Conservation (phyloP, 2,888 invertebrate genomes). For the Aspidiotus rigidus region DNA sequence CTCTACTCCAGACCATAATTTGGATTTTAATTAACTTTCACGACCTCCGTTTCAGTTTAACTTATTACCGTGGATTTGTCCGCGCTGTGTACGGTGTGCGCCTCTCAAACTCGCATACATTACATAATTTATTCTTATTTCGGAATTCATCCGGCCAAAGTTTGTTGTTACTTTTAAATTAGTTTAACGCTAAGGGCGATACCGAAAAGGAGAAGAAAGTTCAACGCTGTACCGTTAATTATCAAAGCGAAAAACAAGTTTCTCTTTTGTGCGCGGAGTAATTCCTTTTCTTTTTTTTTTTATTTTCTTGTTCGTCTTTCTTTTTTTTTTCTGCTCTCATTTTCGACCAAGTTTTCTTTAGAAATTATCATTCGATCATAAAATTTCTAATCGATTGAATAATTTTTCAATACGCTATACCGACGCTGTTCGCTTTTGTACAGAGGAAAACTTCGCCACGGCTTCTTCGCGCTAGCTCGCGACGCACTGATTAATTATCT, state of each 20-base stretch:
- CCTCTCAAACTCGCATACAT: constrained; percentile 13
- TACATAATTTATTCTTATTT: constrained; percentile 19
- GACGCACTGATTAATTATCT: neutral
- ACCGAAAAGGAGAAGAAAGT: neutral
- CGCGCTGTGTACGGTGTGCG: neutral
- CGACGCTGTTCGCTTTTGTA: neutral
- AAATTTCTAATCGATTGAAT: too few species aligned
- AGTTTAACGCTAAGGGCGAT: neutral
- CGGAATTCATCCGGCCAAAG: constrained; percentile 11
- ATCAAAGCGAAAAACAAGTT: constrained; percentile 5
- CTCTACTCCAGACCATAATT: neutral
- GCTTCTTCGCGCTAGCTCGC: neutral
- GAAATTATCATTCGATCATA: too few species aligned
- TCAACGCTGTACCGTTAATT: constrained; percentile 8
- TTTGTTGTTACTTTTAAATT: constrained; percentile 18
- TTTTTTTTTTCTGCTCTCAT: neutral
- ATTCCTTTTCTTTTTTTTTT: neutral
- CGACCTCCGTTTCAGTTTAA: constrained; percentile 10
- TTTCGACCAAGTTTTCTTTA: neutral
- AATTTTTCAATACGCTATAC: neutral
- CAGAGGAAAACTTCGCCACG: neutral
- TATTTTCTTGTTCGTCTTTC: neutral
- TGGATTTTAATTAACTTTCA: constrained; percentile 17
- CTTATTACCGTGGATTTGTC: neutral
- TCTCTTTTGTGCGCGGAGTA: neutral